A percentile compares a stretch with the other conserved stretches of the same genome.
Conservation (phyloP, 2,888 invertebrate genomes). For the Calameuta idolon region DNA sequence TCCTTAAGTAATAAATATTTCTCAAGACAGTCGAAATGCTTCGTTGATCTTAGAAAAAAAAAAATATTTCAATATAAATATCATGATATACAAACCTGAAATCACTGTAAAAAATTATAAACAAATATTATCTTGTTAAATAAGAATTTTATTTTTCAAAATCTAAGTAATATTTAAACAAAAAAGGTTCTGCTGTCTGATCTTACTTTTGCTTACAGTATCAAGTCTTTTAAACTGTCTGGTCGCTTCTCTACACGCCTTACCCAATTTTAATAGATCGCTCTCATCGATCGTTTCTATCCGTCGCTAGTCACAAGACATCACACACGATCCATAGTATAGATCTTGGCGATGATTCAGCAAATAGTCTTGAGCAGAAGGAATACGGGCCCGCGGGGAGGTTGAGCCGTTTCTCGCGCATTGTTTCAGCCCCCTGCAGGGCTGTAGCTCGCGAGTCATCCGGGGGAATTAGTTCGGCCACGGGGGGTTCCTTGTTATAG, state of each 20-base stretch:
- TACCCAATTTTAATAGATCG: slow-evolving; percentile 3
- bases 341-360: slow-evolving; percentile 41
- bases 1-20: no score
- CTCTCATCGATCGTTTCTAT: slow-evolving; percentile 34
- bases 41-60: no score
- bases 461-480: slow-evolving; percentile 65
- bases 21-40: no score
- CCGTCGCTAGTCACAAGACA: slow-evolving; percentile 43
- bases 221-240: neutral
- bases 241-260: neutral
- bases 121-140: neutral
- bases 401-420: slow-evolving; percentile 58
- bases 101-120: neutral
- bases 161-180: neutral
- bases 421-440: slow-evolving; percentile 66
- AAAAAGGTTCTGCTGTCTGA: neutral
- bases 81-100: neutral
- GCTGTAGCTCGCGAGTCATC: slow-evolving; percentile 64
- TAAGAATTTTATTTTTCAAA: neutral
- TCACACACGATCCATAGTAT: slow-evolving; percentile 29
- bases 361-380: slow-evolving; percentile 36
- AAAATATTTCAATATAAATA: neutral
- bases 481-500: slow-evolving; percentile 65
- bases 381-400: slow-evolving; percentile 27
- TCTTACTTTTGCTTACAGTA: neutral